Conservation (phyloP, 1,140 invertebrate genomes). For the Sesamia nonagrioides region DNA sequence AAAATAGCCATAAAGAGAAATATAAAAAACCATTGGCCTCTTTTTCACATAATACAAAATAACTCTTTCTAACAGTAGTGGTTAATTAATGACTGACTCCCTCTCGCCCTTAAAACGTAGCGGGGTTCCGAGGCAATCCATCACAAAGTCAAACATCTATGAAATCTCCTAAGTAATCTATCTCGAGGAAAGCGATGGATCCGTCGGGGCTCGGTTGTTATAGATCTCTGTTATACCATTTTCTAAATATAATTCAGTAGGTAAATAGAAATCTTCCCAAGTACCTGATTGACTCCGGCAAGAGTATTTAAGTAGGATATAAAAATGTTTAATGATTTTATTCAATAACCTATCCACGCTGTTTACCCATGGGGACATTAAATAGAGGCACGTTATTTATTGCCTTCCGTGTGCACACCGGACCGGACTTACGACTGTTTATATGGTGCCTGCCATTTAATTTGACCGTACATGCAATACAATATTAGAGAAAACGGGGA, state of each 20-base stretch:
- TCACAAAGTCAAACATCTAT: slow-evolving; percentile 68
- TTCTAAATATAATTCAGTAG: slow-evolving; percentile 21
- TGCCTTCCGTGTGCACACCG: slow-evolving; percentile 73
- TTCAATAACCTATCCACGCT: slow-evolving; percentile 64
- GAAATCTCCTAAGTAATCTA: slow-evolving; percentile 63
- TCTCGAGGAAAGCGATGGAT: slow-evolving; percentile 47
- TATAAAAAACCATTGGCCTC: slow-evolving; percentile 62
- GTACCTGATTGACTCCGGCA: slow-evolving; percentile 4
- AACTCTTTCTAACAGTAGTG: slow-evolving; percentile 37
- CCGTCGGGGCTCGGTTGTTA: slow-evolving; percentile 20
- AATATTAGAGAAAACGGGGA: slow-evolving; percentile 72
- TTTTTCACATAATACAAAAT: slow-evolving; percentile 56
- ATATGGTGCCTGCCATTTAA: slow-evolving; percentile 80
- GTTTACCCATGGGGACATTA: slow-evolving; percentile 63
- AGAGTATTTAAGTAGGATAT: slow-evolving; percentile 12
- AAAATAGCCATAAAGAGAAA: slow-evolving; percentile 1
- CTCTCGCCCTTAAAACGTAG: slow-evolving; percentile 51
- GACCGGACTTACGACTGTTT: slow-evolving; percentile 71
- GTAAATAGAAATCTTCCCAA: slow-evolving; percentile 5
- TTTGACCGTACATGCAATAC: slow-evolving; percentile 78
- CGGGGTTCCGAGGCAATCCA: slow-evolving; percentile 57
- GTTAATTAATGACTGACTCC: slow-evolving; percentile 56
- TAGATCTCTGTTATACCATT: slow-evolving; percentile 4
- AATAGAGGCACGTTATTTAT: slow-evolving; percentile 70
- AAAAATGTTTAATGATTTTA: slow-evolving; percentile 56